Base-by-base conservation (phyloP, 2,797 vertebrate species). In the Apogon talboti region DNA sequence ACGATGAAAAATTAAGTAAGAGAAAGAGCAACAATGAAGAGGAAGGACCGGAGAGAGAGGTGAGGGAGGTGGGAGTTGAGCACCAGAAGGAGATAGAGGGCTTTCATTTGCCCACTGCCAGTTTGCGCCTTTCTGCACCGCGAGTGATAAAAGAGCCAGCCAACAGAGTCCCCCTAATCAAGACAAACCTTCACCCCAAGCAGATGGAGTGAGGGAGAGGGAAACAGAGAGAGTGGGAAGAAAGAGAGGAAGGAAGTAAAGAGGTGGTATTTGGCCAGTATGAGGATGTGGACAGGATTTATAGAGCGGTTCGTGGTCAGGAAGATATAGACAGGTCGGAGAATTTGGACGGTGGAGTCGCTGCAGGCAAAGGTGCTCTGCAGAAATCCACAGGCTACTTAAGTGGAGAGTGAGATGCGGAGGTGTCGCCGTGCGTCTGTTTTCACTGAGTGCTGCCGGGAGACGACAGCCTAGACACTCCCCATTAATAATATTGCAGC, bases 51-150 rank as follows among this genome's bases (percentile, higher is more conserved):
- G 65, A 4, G 67, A 14, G 58, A 33, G 48, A 53, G 55, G 30
- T 46, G 18, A 10, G 76, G 5, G 71, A 78, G 71, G 73, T 60
- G 74, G 81, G 83, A 76, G 81, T 79, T 40, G 61, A 79, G 74
- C 74, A 65, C 56, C 33, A 45, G 82, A 66, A 81, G 74, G 79
- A 88, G 89, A 91, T 87, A 86, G 86, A 90, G 86, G 80, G 84
- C 76, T 91, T 91, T 91, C 87, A 90, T 90, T 91, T 90, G 87
- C 82, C 87, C 87, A 56, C 82, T 89, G 88, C 88, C 88, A 87
- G 86, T 89, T 84, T 84, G 87, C 28, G 75, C 74, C 83, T 85
- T 86, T 87, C 89, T 91, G 90, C 85, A 83, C 79, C 66, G 79
- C 68, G n/a, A 81, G 88, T 91, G 91, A 92, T 92, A 91, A 91